Percentiles rank a stretch among this genome's conserved stretches.
Evolutionary conservation across 2,113 vertebrate genomes (phyloP).

Genomic region (Hippocampus comes): DNA sequence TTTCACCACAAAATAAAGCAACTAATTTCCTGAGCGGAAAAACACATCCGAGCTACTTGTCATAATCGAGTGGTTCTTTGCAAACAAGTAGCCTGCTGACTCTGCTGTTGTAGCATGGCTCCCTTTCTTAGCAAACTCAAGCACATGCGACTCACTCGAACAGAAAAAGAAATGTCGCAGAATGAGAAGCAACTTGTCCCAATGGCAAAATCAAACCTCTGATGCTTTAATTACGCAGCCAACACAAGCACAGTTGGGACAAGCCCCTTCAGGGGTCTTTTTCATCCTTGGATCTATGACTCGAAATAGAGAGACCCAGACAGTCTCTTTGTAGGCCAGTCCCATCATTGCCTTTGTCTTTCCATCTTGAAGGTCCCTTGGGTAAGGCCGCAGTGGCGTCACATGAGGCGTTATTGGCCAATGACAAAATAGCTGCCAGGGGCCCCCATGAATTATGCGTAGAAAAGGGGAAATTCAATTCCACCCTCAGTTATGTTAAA

Average conservation of each 20-base stretch:
- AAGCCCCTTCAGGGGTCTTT: slow-evolving; percentile 32
- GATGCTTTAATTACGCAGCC: slow-evolving; percentile 55
- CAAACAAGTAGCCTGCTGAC: neutral
- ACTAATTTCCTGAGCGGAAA: slow-evolving; percentile 1
- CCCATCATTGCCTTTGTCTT: slow-evolving; percentile 62
- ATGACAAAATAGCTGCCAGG: slow-evolving; percentile 72
- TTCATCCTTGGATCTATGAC: slow-evolving; percentile 50
- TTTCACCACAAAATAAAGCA: neutral
- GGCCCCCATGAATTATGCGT: slow-evolving; percentile 74
- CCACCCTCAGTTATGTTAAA: slow-evolving; percentile 68
- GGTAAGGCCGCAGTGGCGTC: slow-evolving; percentile 52
- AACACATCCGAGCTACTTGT: neutral
- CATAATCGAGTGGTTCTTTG: neutral
- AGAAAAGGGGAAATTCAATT: slow-evolving; percentile 20
- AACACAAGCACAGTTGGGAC: slow-evolving; percentile 21
- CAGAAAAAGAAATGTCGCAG: slow-evolving; percentile 19
- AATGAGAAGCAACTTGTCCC: slow-evolving; percentile 15
- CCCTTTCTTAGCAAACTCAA: neutral
- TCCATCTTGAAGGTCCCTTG: slow-evolving; percentile 50
- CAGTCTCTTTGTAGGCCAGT: slow-evolving; percentile 53
- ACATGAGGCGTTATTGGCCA: slow-evolving; percentile 60
- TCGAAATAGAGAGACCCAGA: slow-evolving; percentile 32
- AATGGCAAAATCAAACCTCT: slow-evolving; percentile 20
- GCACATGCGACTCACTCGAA: slow-evolving; percentile 5
- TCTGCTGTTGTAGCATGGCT: neutral